phyloP scores from a whole-genome alignment of 2,888 invertebrate genomes.

The Perdita meconis region DNA sequence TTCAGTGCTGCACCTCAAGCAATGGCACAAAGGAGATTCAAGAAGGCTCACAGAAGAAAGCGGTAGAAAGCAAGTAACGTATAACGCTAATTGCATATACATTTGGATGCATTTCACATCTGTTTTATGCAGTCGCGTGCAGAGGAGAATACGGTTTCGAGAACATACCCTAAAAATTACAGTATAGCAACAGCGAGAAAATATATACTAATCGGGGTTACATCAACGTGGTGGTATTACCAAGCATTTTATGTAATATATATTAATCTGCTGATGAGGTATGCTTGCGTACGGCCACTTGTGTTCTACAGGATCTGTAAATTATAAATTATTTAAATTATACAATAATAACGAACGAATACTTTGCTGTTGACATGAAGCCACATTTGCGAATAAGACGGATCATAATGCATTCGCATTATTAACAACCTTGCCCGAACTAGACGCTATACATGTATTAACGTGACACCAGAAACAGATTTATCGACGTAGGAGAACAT shows the following conservation, averaged over 20 bases:
- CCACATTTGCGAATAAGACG: constrained; percentile 70
- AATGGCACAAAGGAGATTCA: constrained; percentile 82
- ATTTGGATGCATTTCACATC: constrained; percentile 60
- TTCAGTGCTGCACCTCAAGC: constrained; percentile 74
- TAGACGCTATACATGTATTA: constrained; percentile 55
- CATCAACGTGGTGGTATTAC: constrained; percentile 73
- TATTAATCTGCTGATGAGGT: constrained; percentile 69
- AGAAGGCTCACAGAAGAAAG: constrained; percentile 84
- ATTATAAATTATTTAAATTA: constrained; percentile 82
- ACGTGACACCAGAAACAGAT: constrained; percentile 66
- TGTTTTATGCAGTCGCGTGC: constrained; percentile 54
- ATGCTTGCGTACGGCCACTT: constrained; percentile 78
- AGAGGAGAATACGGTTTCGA: constrained; percentile 49
- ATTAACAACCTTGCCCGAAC: constrained; percentile 66
- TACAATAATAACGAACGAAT: constrained; percentile 73
- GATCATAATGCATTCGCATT: constrained; percentile 63
- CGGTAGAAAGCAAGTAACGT: constrained; percentile 61
- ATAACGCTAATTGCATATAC: constrained; percentile 50
- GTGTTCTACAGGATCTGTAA: constrained; percentile 79
- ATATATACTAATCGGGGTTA: constrained; percentile 61
- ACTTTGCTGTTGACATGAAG: constrained; percentile 71
- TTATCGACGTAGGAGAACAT: constrained; percentile 64
- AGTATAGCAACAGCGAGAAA: constrained; percentile 64
- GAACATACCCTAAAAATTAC: constrained; percentile 61
- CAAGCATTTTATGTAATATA: constrained; percentile 77